Conservation (phyloP, 2,113 vertebrate species). For the Panthera tigris region DNA sequence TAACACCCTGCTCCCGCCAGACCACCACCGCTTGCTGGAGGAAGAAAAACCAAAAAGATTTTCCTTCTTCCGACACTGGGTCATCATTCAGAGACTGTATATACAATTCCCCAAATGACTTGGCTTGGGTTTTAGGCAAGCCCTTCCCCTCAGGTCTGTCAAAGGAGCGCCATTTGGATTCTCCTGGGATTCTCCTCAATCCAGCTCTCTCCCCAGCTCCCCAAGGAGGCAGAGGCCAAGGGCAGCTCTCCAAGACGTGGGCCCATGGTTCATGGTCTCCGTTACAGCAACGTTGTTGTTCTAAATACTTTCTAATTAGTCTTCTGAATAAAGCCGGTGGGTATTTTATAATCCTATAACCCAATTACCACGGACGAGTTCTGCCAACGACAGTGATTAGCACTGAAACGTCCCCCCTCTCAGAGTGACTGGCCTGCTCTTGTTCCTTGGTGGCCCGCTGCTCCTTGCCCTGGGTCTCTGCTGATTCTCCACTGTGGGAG, state of each 20-base stretch:
- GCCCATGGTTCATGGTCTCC: background rate
- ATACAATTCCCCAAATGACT: constrained; percentile 13
- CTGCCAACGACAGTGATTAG: background rate
- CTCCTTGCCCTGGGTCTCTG: background rate
- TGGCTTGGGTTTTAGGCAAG: background rate
- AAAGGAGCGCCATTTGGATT: background rate
- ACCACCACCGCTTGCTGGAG: constrained; percentile 54
- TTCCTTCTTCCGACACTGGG: constrained; percentile 25
- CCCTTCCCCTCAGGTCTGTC: background rate
- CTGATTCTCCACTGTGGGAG: background rate
- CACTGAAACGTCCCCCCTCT: background rate
- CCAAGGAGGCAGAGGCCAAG: background rate
- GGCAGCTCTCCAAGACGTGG: background rate
- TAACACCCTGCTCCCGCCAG: constrained; percentile 54
- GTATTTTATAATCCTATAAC: constrained; percentile 45
- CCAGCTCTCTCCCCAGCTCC: background rate
- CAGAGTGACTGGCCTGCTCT: background rate
- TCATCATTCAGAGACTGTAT: background rate
- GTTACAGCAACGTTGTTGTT: background rate
- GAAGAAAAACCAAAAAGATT: constrained; percentile 54
- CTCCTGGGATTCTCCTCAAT: background rate
- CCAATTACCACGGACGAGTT: background rate
- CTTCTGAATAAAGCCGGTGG: constrained; percentile 22
- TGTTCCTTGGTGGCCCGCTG: background rate
- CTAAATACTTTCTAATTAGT: constrained; percentile 57